These are phyloP conservation scores for Rhyacichthys aspro DNA, from an alignment of 2,797 vertebrate genomes.

Conservation along the genomic window DNA sequence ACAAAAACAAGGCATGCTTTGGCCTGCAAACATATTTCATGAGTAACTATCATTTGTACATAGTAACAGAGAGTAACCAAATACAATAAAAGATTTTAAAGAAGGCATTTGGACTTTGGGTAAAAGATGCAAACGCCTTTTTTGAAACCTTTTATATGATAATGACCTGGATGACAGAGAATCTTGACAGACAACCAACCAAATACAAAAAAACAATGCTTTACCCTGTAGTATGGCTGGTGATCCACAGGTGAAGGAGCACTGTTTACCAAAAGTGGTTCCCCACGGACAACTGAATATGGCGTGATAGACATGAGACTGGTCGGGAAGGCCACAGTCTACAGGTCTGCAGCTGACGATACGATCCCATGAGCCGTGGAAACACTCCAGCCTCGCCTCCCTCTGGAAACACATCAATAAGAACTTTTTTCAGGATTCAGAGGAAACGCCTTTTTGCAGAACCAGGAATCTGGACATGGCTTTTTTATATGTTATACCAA, in stretches of 20 bases:
- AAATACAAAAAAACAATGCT: neutral
- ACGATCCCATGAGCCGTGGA: conserved; percentile 86
- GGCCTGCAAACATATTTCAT: conserved; percentile 35
- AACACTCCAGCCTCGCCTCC: conserved; percentile 83
- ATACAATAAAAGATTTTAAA: conserved; percentile 1
- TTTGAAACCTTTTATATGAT: no score
- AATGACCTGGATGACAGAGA: no score
- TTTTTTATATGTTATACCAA: no score
- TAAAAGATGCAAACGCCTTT: no score
- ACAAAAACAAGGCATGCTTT: conserved; percentile 11
- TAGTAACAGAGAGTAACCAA: conserved; percentile 5
- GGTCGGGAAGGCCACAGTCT: conserved; percentile 87
- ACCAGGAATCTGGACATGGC: no score
- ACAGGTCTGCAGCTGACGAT: conserved; percentile 84
- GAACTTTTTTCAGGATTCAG: neutral
- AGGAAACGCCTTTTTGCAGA: no score
- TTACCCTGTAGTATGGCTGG: conserved; percentile 95
- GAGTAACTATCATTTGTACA: no score
- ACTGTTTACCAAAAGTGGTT: conserved; percentile 87
- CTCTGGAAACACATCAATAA: conserved; percentile 63
- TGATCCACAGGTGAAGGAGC: conserved; percentile 88
- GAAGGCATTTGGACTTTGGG: no score
- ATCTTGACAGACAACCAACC: neutral
- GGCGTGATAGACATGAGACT: conserved; percentile 88
- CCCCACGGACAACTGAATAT: conserved; percentile 88